These are phyloP conservation scores for Heliconius charithonia DNA, from an alignment of 2,888 invertebrate species.

Conservation along the genomic window DNA sequence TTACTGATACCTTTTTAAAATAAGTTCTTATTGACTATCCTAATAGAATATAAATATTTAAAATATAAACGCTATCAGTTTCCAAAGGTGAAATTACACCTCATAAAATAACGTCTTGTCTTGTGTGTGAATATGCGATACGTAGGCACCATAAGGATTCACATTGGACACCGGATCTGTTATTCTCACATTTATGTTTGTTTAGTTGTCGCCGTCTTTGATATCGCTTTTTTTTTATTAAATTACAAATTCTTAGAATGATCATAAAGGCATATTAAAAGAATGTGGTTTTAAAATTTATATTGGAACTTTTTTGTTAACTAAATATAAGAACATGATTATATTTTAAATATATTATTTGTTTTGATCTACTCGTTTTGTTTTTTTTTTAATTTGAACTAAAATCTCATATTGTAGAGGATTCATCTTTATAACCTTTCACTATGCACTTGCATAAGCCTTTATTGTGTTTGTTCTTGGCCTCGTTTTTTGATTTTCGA, in stretches of 20 bases:
- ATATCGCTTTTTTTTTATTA: background rate
- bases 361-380: background rate
- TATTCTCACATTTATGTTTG: slow-evolving; percentile 8
- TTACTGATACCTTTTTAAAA: background rate
- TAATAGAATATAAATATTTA: background rate
- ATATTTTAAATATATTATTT: background rate
- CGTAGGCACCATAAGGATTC: slow-evolving; percentile 8
- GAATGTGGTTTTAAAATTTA: background rate
- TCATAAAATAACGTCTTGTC: background rate
- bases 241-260: background rate
- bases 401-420: slow-evolving; percentile 22
- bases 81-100: slow-evolving; percentile 4
- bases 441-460: slow-evolving; percentile 54
- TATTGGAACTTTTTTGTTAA: background rate
- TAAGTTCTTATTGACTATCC: background rate
- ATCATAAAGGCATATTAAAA: background rate
- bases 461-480: slow-evolving; percentile 61
- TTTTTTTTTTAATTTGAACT: background rate
- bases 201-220: background rate
- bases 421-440: slow-evolving; percentile 55
- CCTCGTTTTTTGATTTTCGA: slow-evolving; percentile 53
- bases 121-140: background rate
- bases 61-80: background rate
- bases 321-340: background rate
- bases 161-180: slow-evolving; percentile 7